These are phyloP conservation scores for Orientallactaga bullata DNA, from an alignment of 2,113 vertebrate species.

Conservation along the genomic window DNA sequence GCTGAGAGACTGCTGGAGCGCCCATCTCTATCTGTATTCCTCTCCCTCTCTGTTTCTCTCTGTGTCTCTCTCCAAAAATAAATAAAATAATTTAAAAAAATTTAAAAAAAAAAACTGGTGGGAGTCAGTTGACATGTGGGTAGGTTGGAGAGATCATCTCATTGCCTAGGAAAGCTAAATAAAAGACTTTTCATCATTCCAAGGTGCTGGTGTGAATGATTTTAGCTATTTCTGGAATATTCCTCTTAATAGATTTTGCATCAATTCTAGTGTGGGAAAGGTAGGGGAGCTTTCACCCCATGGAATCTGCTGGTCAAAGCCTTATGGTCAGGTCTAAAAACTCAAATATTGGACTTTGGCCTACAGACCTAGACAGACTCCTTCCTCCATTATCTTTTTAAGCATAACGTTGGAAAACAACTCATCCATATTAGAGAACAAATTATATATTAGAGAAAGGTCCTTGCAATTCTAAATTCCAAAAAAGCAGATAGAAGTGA, in stretches of 20 bases:
- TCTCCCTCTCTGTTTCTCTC: too few species aligned
- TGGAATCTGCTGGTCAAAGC: neutral
- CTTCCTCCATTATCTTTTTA: conserved; percentile 15
- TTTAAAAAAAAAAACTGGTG: neutral
- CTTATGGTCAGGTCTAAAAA: neutral
- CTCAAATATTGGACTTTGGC: neutral
- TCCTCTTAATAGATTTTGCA: too few species aligned
- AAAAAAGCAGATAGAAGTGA: neutral
- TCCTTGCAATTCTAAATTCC: conserved; percentile 7
- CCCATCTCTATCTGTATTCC: too few species aligned
- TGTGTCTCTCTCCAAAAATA: too few species aligned
- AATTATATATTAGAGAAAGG: conserved; percentile 39
- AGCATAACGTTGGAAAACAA: conserved; percentile 26
- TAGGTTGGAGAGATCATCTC: neutral
- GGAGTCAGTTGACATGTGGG: neutral
- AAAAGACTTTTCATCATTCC: neutral
- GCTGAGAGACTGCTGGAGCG: too few species aligned
- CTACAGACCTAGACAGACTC: neutral
- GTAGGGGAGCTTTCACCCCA: accelerated
- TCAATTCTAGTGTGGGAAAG: accelerated
- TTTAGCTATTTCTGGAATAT: accelerated
- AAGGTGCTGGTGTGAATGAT: accelerated
- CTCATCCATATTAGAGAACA: neutral
- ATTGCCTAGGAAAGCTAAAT: neutral
- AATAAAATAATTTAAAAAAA: too few species aligned